A percentile compares a stretch with the other conserved stretches of the same genome.
Evolutionary conservation across 2,888 invertebrate genomes (phyloP).

Genomic region (Melolontha melolontha): DNA sequence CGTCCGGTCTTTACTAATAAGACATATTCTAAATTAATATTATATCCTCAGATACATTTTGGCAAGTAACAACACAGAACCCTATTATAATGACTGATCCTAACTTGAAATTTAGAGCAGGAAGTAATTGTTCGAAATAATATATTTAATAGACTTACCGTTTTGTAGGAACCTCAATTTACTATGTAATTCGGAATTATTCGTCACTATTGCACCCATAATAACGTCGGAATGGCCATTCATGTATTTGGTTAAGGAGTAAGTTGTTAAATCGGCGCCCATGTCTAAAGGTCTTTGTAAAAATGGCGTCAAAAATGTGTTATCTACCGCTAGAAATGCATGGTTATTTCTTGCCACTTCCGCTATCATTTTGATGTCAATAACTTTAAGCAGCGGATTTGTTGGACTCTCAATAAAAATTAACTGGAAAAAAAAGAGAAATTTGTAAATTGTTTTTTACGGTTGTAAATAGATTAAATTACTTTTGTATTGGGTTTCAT

Average conservation of each 20-base stretch:
- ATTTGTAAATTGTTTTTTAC: not conserved
- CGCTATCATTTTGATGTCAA: conserved; percentile 82
- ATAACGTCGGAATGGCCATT: conserved; percentile 98
- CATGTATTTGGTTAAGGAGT: conserved; percentile 97
- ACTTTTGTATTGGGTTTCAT: conserved; percentile 90
- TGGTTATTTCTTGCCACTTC: conserved; percentile 72
- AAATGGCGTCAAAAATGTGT: conserved; percentile 93
- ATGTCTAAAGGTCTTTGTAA: conserved; percentile 90
- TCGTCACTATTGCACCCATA: conserved; percentile 91
- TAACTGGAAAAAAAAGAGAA: conserved; percentile 67
- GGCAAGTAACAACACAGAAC: no score
- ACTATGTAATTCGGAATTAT: conserved; percentile 77
- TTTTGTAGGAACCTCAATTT: conserved; percentile 89
- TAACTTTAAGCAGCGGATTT: conserved; percentile 93
- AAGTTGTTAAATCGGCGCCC: conserved; percentile 91
- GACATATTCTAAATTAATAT: no score
- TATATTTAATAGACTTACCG: conserved; percentile 67
- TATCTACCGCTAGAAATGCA: conserved; percentile 87
- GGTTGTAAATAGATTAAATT: conserved; percentile 44
- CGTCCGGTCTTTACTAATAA: no score
- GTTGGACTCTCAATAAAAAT: conserved; percentile 97
- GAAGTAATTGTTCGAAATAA: no score
- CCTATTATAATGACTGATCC: no score
- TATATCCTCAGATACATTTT: no score
- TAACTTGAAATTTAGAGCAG: no score